phyloP scores from a whole-genome alignment of 2,888 invertebrate genomes.

The Ypsolopha scabrella region DNA sequence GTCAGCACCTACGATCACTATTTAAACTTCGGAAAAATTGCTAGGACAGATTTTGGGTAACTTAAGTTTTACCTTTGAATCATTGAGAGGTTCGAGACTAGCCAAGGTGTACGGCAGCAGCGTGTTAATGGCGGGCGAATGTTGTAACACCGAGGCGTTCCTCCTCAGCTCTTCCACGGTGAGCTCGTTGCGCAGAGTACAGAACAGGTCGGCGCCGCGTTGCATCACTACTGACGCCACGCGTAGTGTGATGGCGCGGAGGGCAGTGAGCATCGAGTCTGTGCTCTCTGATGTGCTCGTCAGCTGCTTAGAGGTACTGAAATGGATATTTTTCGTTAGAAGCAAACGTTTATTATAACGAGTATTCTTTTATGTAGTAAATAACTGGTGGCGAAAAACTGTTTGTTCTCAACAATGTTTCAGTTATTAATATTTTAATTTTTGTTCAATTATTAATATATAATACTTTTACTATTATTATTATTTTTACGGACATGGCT shows the following conservation, averaged over 20 bases:
- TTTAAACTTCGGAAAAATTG: no score
- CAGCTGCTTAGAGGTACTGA: constrained; percentile 25
- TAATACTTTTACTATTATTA: no score
- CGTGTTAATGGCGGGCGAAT: constrained; percentile 75
- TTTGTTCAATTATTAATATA: no score
- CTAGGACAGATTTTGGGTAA: no score
- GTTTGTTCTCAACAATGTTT: no score
- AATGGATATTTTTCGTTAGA: no score
- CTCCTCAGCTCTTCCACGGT: constrained; percentile 55
- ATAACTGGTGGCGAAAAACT: no score
- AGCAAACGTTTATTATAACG: no score
- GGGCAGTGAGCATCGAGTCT: constrained; percentile 29
- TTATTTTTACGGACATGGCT: no score
- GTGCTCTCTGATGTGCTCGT: constrained; percentile 29
- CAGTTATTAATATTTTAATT: no score
- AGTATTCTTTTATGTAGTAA: no score
- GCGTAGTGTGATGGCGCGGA: constrained; percentile 71
- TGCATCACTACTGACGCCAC: constrained; percentile 84
- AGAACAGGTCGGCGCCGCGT: constrained; percentile 80
- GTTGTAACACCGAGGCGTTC: constrained; percentile 39
- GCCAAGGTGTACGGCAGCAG: constrained; percentile 88
- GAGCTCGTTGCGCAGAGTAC: constrained; percentile 78
- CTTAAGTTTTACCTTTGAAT: constrained; percentile 75
- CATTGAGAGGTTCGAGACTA: constrained; percentile 84
- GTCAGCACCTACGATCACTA: no score